Conservation (phyloP, 2,888 invertebrate genomes). For the Chaitophorus viminalis region DNA sequence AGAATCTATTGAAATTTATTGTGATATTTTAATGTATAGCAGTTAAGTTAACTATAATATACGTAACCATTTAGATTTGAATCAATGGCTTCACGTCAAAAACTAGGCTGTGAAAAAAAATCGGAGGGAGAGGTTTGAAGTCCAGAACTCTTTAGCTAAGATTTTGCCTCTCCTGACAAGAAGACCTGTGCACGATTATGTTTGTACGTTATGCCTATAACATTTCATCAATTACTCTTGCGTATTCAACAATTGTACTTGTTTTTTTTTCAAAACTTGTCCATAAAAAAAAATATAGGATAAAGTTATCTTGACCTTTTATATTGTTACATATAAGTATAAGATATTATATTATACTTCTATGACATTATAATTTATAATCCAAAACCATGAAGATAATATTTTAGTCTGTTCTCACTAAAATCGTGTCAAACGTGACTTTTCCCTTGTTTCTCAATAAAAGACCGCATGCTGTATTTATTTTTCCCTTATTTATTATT, state of each 20-base stretch:
- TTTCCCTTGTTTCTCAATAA: constrained; percentile 45
- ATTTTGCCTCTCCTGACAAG: too few species aligned
- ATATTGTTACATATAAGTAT: not conserved
- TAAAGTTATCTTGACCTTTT: not conserved
- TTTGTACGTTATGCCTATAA: too few species aligned
- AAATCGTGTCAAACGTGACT: constrained; percentile 56
- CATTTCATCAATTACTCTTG: too few species aligned
- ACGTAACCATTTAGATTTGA: too few species aligned
- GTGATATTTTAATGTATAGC: too few species aligned
- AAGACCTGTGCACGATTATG: too few species aligned
- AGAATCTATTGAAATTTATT: too few species aligned
- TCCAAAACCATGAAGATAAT: constrained; percentile 26
- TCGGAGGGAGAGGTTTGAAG: too few species aligned
- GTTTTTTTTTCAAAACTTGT: not conserved
- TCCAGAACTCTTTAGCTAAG: too few species aligned
- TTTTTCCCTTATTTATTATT: constrained; percentile 40
- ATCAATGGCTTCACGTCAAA: too few species aligned
- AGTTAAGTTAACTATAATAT: too few species aligned
- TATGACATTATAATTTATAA: not conserved
- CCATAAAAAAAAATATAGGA: not conserved
- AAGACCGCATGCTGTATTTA: constrained; percentile 43
- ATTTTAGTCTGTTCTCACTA: not conserved
- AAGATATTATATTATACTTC: not conserved
- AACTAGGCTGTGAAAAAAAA: too few species aligned
- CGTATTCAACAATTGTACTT: not conserved